Percentiles rank a stretch among this genome's conserved stretches.
Conservation (phyloP, 2,113 vertebrate species). For the mouse (Mus musculus) region GRCm39 chrX:70063501-70064000, state of each 20-base stretch:
- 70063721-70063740: background rate
- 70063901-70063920: background rate
- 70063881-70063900: background rate
- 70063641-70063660: background rate
- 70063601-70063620: background rate
- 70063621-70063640: background rate
- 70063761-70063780: background rate
- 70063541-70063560: background rate
- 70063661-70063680: background rate
- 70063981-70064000: background rate
- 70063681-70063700: background rate
- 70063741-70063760: background rate
- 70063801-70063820: background rate
- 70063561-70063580: background rate
- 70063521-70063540: background rate
- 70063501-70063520: background rate
- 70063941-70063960: background rate
- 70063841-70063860: background rate
- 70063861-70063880: background rate
- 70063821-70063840: background rate
- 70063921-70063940: background rate
- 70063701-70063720: conserved; percentile 11
- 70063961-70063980: background rate
- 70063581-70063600: background rate
- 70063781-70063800: background rate